Base-by-base conservation (phyloP, 1,140 invertebrate species). In the Lucilia cuprina region DNA sequence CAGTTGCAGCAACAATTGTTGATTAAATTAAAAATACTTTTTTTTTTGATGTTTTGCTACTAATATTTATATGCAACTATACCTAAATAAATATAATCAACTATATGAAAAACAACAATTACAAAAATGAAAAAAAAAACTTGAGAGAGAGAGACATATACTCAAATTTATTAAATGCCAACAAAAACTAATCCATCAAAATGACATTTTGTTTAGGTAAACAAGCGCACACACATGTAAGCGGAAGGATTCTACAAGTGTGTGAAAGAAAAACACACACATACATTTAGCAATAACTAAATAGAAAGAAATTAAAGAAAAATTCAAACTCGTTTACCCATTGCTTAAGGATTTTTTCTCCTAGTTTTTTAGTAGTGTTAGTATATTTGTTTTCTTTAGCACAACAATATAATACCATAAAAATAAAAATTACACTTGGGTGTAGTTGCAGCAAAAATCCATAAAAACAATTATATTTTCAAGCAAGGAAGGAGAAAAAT, bases 141-240 rank as follows among this genome's bases (percentile, higher is more conserved):
- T n/a, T n/a, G 25, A 30, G 1, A 30, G 25, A 30, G 25, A 70
- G 17, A 19, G 8, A 19, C 65, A 70, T 21, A 21, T 70, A 70
- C 74, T 35, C 13, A 77, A 77, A 77, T 35, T 77, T 77, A 77
- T 77, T 13, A 77, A 41, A 41, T 19, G 41, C 17, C 75, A 41
- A 47, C 75, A 78, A 78, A 78, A 78, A 78, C 75, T 78, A 78
- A 78, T 78, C 75, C 75, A 78, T 78, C 75, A 78, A 78, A 78
- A 78, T 47, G 75, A 78, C 75, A 78, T 47, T 41, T 78, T 47
- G 75, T 78, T 41, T 78, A 47, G 41, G 75, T 78, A 70, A 70
- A 70, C 21, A 70, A 19, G 8, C 19, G 21, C 19, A 21, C 21
- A 21, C 19, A 70, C n/a, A 70, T 19, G 0, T 21, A 70, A 10